Evolutionary conservation across 2,113 vertebrate genomes (phyloP).

Genomic region (Dermatemys mawii): DNA sequence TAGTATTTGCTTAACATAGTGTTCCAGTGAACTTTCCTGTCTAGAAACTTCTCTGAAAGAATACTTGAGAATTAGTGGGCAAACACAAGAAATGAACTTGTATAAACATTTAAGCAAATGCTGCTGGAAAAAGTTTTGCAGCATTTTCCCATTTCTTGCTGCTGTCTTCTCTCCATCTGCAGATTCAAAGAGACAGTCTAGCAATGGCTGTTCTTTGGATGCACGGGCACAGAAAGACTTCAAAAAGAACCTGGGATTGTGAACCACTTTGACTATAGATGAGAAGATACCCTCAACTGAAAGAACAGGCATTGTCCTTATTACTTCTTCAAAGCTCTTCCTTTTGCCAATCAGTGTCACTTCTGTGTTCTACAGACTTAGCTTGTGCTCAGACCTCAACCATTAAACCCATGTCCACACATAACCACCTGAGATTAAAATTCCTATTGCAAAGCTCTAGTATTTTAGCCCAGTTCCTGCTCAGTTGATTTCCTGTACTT

Average conservation of each 20-base stretch:
- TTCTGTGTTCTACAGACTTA: neutral
- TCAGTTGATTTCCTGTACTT: neutral
- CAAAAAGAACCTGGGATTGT: neutral
- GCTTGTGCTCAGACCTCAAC: neutral
- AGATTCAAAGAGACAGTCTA: neutral
- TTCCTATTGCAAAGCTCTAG: neutral
- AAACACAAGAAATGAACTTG: neutral
- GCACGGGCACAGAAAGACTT: neutral
- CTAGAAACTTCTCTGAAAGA: neutral
- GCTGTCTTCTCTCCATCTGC: neutral
- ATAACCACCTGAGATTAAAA: neutral
- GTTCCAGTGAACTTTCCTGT: neutral
- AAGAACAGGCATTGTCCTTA: fast-evolving
- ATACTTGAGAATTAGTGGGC: neutral
- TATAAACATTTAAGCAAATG: neutral
- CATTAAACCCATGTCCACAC: fast-evolving
- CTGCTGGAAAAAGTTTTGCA: neutral
- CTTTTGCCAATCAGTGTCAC: neutral
- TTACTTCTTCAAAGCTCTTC: neutral
- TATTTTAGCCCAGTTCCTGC: neutral
- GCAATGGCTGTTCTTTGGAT: neutral
- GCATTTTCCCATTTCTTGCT: neutral
- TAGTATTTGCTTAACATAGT: neutral
- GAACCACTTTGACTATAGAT: neutral
- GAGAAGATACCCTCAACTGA: neutral